Evolutionary conservation across 2,888 invertebrate species (phyloP).

Genomic region (Pyrocoelia pectoralis): DNA sequence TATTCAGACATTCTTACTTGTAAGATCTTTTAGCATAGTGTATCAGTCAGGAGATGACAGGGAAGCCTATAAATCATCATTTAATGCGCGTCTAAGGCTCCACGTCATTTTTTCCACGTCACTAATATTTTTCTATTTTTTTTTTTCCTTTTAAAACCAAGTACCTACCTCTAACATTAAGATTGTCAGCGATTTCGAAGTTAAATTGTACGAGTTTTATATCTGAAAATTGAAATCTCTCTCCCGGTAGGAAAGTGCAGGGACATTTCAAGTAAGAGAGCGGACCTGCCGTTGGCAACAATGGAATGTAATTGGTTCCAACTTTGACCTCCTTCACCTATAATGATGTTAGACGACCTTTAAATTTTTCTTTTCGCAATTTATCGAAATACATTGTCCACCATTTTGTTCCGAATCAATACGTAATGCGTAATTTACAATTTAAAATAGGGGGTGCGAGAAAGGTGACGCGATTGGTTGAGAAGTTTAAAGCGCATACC

Average conservation of each 20-base stretch:
- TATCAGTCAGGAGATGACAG: conserved; percentile 56
- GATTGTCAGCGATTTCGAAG: conserved; percentile 35
- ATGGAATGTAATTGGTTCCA: conserved; percentile 59
- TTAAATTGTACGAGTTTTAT: conserved; percentile 38
- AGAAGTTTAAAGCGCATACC: conserved; percentile 46
- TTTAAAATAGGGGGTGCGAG: conserved; percentile 51
- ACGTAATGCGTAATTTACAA: conserved; percentile 48
- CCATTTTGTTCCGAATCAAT: conserved; percentile 23
- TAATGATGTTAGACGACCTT: conserved; percentile 51
- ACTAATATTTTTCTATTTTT: conserved; percentile 44
- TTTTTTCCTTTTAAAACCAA: neutral
- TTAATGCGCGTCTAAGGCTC: conserved; percentile 53
- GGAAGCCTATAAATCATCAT: conserved; percentile 58
- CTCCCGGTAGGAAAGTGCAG: conserved; percentile 45
- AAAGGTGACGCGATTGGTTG: conserved; percentile 46
- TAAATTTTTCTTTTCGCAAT: conserved; percentile 40
- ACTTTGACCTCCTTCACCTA: conserved; percentile 56
- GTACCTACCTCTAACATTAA: conserved; percentile 19
- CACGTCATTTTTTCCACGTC: conserved; percentile 49
- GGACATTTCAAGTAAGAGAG: conserved; percentile 50
- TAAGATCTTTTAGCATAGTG: conserved; percentile 56
- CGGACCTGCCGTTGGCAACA: conserved; percentile 59
- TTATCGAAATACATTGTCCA: conserved; percentile 17
- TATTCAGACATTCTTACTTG: conserved; percentile 52
- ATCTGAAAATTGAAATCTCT: conserved; percentile 58